A percentile compares a stretch with the other conserved stretches of the same genome.
Conservation (phyloP, 1,140 invertebrate genomes). For the Phocides pigmalion region DNA sequence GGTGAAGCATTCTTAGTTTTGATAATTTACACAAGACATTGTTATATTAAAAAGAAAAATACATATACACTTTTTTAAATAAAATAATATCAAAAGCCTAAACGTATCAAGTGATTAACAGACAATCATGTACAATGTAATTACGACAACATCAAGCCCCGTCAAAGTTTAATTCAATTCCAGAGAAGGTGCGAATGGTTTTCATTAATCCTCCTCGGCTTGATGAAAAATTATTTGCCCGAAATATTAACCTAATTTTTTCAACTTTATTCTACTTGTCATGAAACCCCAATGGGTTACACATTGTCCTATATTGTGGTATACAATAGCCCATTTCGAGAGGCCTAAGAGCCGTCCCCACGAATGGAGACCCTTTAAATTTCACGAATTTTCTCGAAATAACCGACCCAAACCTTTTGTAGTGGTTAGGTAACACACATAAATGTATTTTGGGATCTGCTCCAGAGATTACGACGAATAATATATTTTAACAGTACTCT, state of each 20-base stretch:
- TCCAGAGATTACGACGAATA: constrained; percentile 7
- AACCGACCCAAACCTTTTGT: constrained; percentile 28
- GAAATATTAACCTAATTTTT: constrained; percentile 9
- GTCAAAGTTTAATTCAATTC: not conserved
- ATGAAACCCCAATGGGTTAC: not conserved
- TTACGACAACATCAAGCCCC: not conserved
- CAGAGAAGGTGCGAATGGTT: not conserved
- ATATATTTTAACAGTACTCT: constrained; percentile 7
- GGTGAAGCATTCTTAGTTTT: too few species aligned
- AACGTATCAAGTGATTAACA: too few species aligned
- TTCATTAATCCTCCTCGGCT: not conserved
- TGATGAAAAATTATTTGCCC: not conserved
- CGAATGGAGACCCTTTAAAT: constrained; percentile 23
- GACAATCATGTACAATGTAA: too few species aligned
- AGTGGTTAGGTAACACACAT: constrained; percentile 5
- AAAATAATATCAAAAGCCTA: too few species aligned
- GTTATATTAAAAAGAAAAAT: too few species aligned
- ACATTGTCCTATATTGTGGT: constrained; percentile 7
- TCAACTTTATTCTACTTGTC: constrained; percentile 8
- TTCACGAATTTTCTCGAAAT: constrained; percentile 19
- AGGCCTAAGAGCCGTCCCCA: constrained; percentile 2
- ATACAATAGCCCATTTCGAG: constrained; percentile 16
- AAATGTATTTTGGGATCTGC: constrained; percentile 26
- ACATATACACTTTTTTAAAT: too few species aligned
- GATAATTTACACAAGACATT: too few species aligned